Evolutionary conservation across 2,113 vertebrate genomes (phyloP).

Genomic region (Furnarius figulus): DNA sequence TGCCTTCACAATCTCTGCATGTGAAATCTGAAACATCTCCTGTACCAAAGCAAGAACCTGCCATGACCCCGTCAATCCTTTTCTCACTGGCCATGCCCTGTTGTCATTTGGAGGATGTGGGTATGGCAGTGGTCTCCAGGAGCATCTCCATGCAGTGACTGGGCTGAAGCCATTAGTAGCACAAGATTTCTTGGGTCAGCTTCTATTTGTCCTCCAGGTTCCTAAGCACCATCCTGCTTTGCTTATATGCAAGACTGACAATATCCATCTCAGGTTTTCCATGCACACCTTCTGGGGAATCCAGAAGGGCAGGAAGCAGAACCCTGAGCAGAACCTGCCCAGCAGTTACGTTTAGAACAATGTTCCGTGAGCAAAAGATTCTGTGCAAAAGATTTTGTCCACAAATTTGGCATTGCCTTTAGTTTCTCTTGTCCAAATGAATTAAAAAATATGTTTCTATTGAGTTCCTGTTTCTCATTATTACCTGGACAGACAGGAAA

Average conservation of each 20-base stretch:
- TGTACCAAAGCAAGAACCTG: not conserved
- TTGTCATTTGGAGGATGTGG: not conserved
- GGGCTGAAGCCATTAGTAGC: not conserved
- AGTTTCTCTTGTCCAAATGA: not conserved
- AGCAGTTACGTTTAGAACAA: not conserved
- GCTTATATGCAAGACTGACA: not conserved
- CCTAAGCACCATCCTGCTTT: not conserved
- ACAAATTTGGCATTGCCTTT: not conserved
- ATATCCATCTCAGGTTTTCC: not conserved
- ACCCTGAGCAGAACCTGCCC: not conserved
- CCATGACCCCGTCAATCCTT: accelerated
- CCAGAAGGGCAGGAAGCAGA: not conserved
- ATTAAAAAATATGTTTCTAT: not conserved
- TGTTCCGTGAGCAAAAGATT: not conserved
- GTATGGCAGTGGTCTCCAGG: not conserved
- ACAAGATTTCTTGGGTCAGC: not conserved
- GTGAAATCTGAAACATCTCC: not conserved
- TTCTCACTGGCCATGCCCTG: accelerated
- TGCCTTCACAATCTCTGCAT: not conserved
- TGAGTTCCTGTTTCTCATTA: not conserved
- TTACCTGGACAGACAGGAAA: not conserved
- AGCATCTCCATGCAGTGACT: accelerated
- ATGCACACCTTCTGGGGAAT: not conserved
- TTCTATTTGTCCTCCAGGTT: not conserved
- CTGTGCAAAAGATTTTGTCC: not conserved